Base-by-base conservation (phyloP, 2,113 vertebrate species). In the Sceloporus tristichus region DNA sequence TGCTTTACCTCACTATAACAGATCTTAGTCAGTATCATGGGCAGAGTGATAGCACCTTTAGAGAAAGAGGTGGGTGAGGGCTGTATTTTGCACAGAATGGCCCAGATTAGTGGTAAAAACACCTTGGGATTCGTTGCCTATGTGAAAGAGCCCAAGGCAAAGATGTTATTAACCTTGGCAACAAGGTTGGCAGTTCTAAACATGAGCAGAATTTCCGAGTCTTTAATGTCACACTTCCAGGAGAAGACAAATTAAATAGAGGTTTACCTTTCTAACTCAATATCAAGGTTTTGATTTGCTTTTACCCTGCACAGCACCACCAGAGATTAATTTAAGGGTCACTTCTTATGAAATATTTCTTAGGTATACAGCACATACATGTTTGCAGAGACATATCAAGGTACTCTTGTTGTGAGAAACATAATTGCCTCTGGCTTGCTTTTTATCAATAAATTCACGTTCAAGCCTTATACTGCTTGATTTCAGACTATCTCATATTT, bases 101-200 rank as follows among this genome's bases (percentile, higher is more conserved):
- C 78, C 54, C 53, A 81, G 68, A n/a, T 29, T 87, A 59, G 16
- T 62, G 70, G 54, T 21, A 71, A 68, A 77, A 40, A 19, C n/a
- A 74, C 10, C 3, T 81, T 59, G 68, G 78, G 18, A 82, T 81
- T 80, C 14, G 14, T 62, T 82, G 53, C 68, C 68, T 87, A 6
- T 87, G 54, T 65, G 68, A 74, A 62, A 27, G 38, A 74, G 71
- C 38, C 78, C 27, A 81, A 82, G 56, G 27, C 70, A 87, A 62
- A 74, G 27, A 81, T 82, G 79, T 80, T 81, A 81, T 65, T 87
- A 81, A 74, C 68, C 86, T 48, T 48, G 79, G 38, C 25, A 74
- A 59, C 27, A 74, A 74, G 54, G 70, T 73, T 74, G 34, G 54
- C 66, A 81, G 25, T 38, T 62, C 34, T 48, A 53, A 82, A 82